Evolutionary conservation across 2,888 invertebrate genomes (phyloP).

Genomic region (Gymnoscelis rufifasciata): DNA sequence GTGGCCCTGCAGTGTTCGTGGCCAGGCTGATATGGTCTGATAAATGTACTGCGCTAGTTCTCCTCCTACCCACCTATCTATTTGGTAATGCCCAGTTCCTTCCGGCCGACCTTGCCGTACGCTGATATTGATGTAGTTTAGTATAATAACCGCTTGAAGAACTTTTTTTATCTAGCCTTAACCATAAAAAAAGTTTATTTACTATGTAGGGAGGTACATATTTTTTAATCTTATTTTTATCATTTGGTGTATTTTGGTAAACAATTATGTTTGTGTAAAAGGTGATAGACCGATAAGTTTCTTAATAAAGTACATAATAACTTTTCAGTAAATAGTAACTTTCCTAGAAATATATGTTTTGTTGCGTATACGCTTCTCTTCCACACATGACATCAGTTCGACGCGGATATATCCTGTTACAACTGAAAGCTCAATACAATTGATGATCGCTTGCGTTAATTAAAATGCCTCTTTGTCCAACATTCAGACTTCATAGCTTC

Average conservation of each 20-base stretch:
- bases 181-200: not conserved
- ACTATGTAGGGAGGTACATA: not conserved
- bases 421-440: constrained; percentile 64
- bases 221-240: not conserved
- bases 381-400: constrained; percentile 33
- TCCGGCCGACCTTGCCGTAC: constrained; percentile 68
- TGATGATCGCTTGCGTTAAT: constrained; percentile 65
- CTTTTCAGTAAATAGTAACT: no score
- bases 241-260: constrained; percentile 2
- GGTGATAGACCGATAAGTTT: constrained; percentile 5
- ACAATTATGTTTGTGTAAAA: constrained; percentile 2
- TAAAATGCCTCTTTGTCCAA: constrained; percentile 45
- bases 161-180: no score
- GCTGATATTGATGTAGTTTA: constrained; percentile 32
- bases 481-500: constrained; percentile 36
- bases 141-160: not conserved
- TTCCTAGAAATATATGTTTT: no score
- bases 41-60: constrained; percentile 51
- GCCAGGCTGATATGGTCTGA: constrained; percentile 55
- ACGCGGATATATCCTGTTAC: constrained; percentile 72
- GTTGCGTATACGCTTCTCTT: no score
- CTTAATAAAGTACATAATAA: not conserved
- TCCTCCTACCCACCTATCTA: constrained; percentile 57
- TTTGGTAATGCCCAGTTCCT: constrained; percentile 65
- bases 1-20: constrained; percentile 30